phyloP scores from a whole-genome alignment of 2,113 vertebrate genomes.

The Eulacestoma nigropectus region DNA sequence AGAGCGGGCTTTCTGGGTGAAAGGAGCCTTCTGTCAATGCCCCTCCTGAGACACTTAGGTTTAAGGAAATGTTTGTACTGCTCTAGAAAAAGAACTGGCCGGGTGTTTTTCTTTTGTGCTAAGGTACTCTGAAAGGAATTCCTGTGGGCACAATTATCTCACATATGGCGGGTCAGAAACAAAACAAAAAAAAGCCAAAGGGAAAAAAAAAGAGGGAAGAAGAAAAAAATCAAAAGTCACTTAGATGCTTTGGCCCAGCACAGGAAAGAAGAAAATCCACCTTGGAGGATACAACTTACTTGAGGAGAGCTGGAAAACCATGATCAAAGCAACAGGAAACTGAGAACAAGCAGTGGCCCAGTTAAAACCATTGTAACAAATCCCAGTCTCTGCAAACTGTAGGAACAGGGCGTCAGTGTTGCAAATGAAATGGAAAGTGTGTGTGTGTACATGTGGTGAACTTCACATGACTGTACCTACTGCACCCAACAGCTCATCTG shows the following conservation, averaged over 20 bases:
- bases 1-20: conserved; percentile 63
- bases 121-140: conserved; percentile 76
- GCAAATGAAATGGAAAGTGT: neutral
- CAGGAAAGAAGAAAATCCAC: conserved; percentile 70
- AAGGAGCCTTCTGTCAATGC: conserved; percentile 73
- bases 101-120: conserved; percentile 79
- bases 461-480: neutral
- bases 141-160: conserved; percentile 75
- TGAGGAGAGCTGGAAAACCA: conserved; percentile 6
- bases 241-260: conserved; percentile 63
- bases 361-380: conserved; percentile 12
- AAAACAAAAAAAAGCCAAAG: conserved; percentile 14
- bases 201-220: neutral
- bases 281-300: conserved; percentile 49
- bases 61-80: conserved; percentile 79
- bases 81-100: conserved; percentile 71
- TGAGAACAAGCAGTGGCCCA: neutral
- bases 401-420: neutral
- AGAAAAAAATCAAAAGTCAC: conserved; percentile 58
- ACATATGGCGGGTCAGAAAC: conserved; percentile 75
- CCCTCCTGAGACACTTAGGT: conserved; percentile 74
- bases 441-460: neutral
- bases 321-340: conserved; percentile 34
- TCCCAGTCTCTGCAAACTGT: neutral
- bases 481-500: neutral